phyloP scores from a whole-genome alignment of 2,888 invertebrate species.

The Junonia oenone region DNA sequence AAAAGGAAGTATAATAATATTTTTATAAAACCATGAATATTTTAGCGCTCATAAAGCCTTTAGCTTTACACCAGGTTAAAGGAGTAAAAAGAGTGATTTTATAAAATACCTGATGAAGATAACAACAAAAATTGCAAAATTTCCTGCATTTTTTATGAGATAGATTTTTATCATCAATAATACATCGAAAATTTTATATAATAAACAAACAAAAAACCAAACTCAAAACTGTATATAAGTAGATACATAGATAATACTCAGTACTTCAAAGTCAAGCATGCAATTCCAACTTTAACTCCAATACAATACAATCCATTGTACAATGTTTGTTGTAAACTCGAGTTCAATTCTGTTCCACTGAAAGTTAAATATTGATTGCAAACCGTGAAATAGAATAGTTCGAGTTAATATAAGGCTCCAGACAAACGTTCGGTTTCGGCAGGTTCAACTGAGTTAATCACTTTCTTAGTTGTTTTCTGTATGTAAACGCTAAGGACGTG shows the following conservation, averaged over 20 bases:
- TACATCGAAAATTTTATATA: neutral
- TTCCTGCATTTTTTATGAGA: too few relatives aligned
- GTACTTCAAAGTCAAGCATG: neutral
- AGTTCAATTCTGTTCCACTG: slow-evolving; percentile 11
- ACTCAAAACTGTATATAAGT: neutral
- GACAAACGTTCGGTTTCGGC: too few relatives aligned
- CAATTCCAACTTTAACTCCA: neutral
- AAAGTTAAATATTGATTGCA: slow-evolving; percentile 35
- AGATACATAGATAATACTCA: neutral
- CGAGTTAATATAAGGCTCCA: slow-evolving; percentile 4
- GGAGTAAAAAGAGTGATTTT: too few relatives aligned
- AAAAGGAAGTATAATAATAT: too few relatives aligned
- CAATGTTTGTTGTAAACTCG: slow-evolving; percentile 7
- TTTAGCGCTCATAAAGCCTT: too few relatives aligned
- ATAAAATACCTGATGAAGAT: too few relatives aligned
- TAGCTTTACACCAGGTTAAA: too few relatives aligned
- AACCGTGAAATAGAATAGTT: slow-evolving; percentile 41
- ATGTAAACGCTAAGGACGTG: too few relatives aligned
- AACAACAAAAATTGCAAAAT: too few relatives aligned
- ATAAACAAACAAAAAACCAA: neutral
- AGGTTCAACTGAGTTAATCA: too few relatives aligned
- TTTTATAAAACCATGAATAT: too few relatives aligned
- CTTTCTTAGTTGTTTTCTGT: neutral
- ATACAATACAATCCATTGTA: slow-evolving; percentile 1
- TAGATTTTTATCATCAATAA: too few relatives aligned